Percentiles rank a stretch among this genome's conserved stretches.
Evolutionary conservation across 2,113 vertebrate genomes (phyloP).

Genomic region (Cryptomyrus ogoouensis): DNA sequence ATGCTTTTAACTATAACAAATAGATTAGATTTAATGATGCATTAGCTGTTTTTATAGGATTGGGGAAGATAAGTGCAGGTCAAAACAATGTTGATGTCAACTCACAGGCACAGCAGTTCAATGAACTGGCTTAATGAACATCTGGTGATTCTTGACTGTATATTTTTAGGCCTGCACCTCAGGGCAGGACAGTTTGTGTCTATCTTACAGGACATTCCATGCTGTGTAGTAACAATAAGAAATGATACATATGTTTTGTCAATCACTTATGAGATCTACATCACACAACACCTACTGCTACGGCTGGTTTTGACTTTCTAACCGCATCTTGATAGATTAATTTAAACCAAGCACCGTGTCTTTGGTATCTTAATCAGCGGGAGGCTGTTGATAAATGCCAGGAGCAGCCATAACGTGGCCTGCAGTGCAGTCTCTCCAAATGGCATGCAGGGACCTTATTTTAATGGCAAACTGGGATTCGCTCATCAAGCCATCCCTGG

Average conservation of each 20-base stretch:
- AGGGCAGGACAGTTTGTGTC: neutral
- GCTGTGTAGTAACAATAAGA: neutral
- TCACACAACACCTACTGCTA: neutral
- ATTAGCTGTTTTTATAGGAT: neutral
- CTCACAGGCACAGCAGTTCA: neutral
- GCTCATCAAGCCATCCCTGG: neutral
- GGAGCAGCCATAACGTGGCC: neutral
- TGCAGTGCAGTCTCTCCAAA: neutral
- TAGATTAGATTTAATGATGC: neutral
- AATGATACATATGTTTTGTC: neutral
- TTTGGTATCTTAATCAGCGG: neutral
- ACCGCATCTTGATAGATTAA: neutral
- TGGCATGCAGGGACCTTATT: neutral
- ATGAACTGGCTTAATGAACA: neutral
- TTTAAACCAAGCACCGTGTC: neutral
- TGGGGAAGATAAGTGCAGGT: neutral
- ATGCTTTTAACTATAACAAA: neutral
- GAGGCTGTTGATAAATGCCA: neutral
- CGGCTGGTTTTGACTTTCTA: neutral
- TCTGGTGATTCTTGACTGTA: neutral
- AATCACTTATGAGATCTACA: neutral
- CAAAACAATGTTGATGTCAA: neutral
- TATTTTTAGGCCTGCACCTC: neutral
- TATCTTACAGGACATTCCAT: neutral
- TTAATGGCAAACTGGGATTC: too few relatives aligned